Evolutionary conservation across 2,888 invertebrate species (phyloP).

Genomic region (Acrobasis suavella): DNA sequence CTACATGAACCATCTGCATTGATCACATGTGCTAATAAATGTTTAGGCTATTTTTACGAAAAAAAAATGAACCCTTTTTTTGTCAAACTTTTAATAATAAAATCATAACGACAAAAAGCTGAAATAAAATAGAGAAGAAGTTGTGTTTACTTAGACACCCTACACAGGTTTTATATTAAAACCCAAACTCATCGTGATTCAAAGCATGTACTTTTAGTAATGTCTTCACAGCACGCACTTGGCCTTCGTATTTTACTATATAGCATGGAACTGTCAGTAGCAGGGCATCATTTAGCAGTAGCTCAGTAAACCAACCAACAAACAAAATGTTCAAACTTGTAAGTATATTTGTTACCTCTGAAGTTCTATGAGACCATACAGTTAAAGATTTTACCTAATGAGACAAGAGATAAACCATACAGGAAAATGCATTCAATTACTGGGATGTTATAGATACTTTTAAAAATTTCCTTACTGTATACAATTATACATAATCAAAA

Average conservation of each 20-base stretch:
- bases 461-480: too few species aligned
- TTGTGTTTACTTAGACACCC: too few species aligned
- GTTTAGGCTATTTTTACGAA: too few species aligned
- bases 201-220: slow-evolving; percentile 33
- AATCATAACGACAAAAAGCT: neutral
- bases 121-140: too few species aligned
- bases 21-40: too few species aligned
- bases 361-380: neutral
- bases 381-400: too few species aligned
- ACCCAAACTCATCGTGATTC: slow-evolving; percentile 35
- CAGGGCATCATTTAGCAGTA: slow-evolving; percentile 40
- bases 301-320: slow-evolving; percentile 36
- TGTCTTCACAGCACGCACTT: slow-evolving; percentile 33
- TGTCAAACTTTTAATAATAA: neutral
- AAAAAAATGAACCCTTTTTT: too few species aligned
- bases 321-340: slow-evolving; percentile 56
- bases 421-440: too few species aligned
- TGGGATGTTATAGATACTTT: too few species aligned
- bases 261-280: slow-evolving; percentile 31
- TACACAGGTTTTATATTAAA: neutral
- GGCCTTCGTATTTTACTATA: slow-evolving; percentile 46
- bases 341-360: slow-evolving; percentile 31
- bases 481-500: too few species aligned
- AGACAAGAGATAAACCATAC: too few species aligned
- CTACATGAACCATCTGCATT: too few species aligned